Percentiles rank a stretch among this genome's conserved stretches.
phyloP scores from a whole-genome alignment of 2,888 invertebrate genomes.

The Cistogaster globosa region DNA sequence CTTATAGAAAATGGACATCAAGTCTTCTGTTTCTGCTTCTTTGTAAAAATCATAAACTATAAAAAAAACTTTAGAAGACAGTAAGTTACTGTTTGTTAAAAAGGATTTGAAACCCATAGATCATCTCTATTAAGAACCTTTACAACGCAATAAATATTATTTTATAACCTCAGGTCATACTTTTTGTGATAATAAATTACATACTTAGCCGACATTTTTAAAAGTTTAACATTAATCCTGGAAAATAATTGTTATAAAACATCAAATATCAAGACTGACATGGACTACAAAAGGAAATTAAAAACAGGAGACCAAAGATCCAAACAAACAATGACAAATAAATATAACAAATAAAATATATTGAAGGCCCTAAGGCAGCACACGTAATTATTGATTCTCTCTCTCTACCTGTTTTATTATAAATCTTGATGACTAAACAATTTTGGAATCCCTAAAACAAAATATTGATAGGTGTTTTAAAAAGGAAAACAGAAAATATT shows the following conservation, averaged over 20 bases:
- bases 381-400: not conserved
- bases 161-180: constrained; percentile 8
- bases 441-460: not conserved
- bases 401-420: constrained; percentile 38
- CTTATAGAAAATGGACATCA: too few relatives aligned
- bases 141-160: constrained; percentile 3
- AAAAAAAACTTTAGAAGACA: too few relatives aligned
- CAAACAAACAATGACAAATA: not conserved
- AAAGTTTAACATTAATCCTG: constrained; percentile 14
- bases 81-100: too few relatives aligned
- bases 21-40: too few relatives aligned
- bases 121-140: not conserved
- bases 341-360: constrained; percentile 11
- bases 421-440: constrained; percentile 39
- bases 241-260: constrained; percentile 61
- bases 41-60: too few relatives aligned
- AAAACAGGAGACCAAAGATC: constrained; percentile 2
- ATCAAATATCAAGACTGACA: constrained; percentile 30
- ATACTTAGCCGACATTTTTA: not conserved
- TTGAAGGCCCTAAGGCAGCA: constrained; percentile 9
- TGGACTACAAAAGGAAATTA: constrained; percentile 47
- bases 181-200: not conserved
- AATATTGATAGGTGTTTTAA: not conserved
- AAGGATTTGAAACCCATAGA: not conserved
- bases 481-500: constrained; percentile 14